phyloP scores from a whole-genome alignment of 1,140 invertebrate genomes.

The Sweltsa coloradensis region DNA sequence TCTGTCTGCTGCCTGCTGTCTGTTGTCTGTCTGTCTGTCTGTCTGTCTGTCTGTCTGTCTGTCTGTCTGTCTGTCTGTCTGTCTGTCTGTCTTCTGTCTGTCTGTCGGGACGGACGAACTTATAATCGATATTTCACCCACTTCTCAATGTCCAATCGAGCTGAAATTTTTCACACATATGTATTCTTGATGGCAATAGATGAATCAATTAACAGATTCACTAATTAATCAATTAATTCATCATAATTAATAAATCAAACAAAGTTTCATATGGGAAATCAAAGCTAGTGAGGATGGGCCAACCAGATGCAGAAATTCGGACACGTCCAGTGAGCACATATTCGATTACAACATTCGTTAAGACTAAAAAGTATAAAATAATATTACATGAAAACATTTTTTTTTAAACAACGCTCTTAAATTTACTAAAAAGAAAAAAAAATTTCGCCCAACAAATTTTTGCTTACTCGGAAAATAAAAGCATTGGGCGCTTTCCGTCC shows the following conservation, averaged over 20 bases:
- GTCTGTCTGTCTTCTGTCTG: neutral
- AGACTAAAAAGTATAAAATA: too few species aligned
- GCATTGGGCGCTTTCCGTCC: too few species aligned
- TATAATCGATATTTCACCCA: neutral
- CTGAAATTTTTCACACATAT: neutral
- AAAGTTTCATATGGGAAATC: neutral
- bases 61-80: neutral
- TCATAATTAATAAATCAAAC: neutral
- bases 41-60: neutral
- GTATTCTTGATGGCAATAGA: neutral
- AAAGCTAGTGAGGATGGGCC: neutral
- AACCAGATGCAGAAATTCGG: too few species aligned
- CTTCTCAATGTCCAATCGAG: neutral
- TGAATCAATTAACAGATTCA: neutral
- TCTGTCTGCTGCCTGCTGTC: neutral
- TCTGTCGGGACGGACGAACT: neutral
- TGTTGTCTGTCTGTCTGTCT: neutral
- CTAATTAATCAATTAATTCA: neutral
- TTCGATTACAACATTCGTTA: too few species aligned
- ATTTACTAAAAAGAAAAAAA: too few species aligned
- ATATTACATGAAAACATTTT: too few species aligned
- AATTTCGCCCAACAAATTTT: too few species aligned
- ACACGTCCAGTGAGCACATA: too few species aligned
- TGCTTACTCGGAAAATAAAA: too few species aligned
- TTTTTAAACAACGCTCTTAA: too few species aligned